Percentiles rank a stretch among this genome's conserved stretches.
These are phyloP conservation scores for Brevimyrus niger DNA, from an alignment of 2,113 vertebrate species.

Conservation along the genomic window DNA sequence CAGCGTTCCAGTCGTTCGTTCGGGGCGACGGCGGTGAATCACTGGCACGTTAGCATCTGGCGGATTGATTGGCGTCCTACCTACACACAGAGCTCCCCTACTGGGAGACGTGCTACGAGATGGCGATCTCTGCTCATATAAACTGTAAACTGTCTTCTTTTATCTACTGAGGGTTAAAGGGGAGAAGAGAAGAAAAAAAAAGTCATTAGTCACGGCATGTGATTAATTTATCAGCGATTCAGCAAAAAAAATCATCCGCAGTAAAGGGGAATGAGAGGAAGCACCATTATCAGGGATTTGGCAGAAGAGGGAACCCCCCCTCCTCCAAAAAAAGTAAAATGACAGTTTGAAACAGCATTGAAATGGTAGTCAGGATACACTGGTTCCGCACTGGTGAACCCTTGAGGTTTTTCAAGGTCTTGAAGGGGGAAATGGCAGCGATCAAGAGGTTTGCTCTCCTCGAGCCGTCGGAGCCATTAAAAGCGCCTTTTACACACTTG, in stretches of 20 bases:
- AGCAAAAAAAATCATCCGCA: not conserved
- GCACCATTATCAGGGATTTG: not conserved
- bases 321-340: not conserved
- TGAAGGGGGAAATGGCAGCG: constrained; percentile 17
- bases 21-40: not conserved
- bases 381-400: constrained; percentile 13
- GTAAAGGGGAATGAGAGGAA: not conserved
- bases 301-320: not conserved
- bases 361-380: constrained; percentile 18
- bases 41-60: not conserved
- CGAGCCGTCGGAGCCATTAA: constrained; percentile 21
- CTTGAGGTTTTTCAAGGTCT: constrained; percentile 16
- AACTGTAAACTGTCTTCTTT: not conserved
- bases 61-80: not conserved
- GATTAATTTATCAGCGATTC: not conserved
- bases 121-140: not conserved
- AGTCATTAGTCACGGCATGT: not conserved
- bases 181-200: not conserved
- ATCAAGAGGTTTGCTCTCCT: constrained; percentile 17
- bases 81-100: not conserved
- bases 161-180: not conserved
- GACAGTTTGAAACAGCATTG: constrained; percentile 19
- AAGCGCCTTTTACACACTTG: constrained; percentile 24
- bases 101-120: not conserved
- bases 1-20: not conserved